A percentile compares a stretch with the other conserved stretches of the same genome.
These are phyloP conservation scores for Coluber constrictor DNA, from an alignment of 2,797 vertebrate genomes.

Conservation along the genomic window DNA sequence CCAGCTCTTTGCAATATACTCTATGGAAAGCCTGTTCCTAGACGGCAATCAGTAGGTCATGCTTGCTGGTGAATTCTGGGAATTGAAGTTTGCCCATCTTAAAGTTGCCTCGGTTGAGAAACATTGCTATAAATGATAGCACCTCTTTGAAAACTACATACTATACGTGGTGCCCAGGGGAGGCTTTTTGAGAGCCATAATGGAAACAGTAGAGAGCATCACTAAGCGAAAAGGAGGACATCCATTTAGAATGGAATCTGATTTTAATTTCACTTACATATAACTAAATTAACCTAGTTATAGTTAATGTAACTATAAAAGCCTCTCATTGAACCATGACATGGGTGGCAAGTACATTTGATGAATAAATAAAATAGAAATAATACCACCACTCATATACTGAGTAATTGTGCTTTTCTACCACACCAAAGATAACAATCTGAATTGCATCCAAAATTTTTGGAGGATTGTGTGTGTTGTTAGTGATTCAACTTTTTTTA, in stretches of 20 bases:
- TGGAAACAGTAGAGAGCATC: neutral
- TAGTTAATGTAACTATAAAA: neutral
- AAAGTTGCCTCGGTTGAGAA: neutral
- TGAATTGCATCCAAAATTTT: neutral
- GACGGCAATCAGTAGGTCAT: neutral
- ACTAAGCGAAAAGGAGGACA: neutral
- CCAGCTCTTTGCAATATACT: no score
- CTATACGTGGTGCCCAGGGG: neutral
- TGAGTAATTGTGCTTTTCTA: neutral
- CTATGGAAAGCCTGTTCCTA: neutral
- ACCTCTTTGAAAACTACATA: neutral
- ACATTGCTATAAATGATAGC: neutral
- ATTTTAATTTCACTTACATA: neutral
- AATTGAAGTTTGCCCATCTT: neutral
- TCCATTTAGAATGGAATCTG: neutral
- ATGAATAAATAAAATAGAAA: neutral
- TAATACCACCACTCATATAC: neutral
- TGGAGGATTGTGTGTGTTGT: neutral
- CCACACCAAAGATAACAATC: neutral
- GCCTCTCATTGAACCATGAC: no score
- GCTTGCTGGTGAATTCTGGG: neutral
- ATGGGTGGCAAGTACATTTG: no score
- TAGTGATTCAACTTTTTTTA: neutral
- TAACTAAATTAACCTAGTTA: neutral
- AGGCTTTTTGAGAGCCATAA: neutral